Evolutionary conservation across 2,113 vertebrate species (phyloP).

Genomic region (Zeus faber): DNA sequence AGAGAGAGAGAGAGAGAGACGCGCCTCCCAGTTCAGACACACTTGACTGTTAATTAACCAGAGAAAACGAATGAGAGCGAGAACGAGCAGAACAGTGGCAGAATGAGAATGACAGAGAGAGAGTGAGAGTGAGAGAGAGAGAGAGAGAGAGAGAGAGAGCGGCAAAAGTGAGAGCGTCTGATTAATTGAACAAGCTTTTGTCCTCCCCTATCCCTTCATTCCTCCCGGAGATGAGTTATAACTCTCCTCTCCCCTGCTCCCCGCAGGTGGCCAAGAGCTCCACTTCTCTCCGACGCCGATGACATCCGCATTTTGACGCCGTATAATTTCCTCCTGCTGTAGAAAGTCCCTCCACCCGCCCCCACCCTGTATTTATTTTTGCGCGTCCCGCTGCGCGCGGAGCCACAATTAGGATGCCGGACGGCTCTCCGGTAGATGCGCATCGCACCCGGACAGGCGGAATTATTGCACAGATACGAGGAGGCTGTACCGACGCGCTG

Average conservation of each 20-base stretch:
- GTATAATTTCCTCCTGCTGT: conserved; percentile 24
- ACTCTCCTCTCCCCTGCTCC: conserved; percentile 58
- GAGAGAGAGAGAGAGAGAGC: conserved; percentile 13
- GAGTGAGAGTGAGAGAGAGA: conserved; percentile 6
- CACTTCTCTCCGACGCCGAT: conserved; percentile 28
- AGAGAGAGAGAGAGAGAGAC: conserved; percentile 30
- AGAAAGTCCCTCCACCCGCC: conserved; percentile 6
- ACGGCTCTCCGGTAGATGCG: conserved; percentile 45
- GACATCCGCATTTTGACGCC: conserved; percentile 44
- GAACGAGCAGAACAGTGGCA: conserved; percentile 14
- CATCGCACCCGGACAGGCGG: conserved; percentile 28
- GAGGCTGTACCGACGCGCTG: conserved; percentile 29
- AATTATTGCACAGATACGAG: conserved; percentile 41
- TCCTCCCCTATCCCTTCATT: conserved; percentile 32
- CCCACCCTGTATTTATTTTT: conserved; percentile 51
- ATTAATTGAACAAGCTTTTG: conserved; percentile 70
- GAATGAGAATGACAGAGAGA: conserved; percentile 12
- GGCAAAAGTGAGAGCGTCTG: conserved; percentile 42
- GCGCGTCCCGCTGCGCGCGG: conserved; percentile 24
- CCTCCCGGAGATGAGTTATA: conserved; percentile 60
- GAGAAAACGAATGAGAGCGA: conserved; percentile 46
- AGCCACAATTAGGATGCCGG: conserved; percentile 53
- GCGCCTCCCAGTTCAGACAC: conserved; percentile 46
- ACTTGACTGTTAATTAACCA: conserved; percentile 73
- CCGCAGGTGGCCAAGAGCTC: conserved; percentile 66